These are phyloP conservation scores for Uropetala carovei DNA, from an alignment of 2,888 invertebrate species.

Conservation along the genomic window DNA sequence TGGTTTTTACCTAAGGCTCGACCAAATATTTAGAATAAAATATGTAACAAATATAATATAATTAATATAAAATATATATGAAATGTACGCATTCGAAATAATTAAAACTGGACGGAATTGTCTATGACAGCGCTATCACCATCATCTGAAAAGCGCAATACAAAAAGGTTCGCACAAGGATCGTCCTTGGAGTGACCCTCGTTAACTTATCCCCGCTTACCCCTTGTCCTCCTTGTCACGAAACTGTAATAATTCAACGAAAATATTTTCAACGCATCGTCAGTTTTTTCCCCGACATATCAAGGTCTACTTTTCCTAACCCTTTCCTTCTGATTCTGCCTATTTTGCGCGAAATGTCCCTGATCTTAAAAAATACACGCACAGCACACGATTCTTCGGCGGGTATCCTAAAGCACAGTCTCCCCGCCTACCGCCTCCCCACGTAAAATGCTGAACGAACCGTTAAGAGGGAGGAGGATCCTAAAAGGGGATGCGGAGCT, in stretches of 20 bases:
- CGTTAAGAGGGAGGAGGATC: slow-evolving; percentile 37
- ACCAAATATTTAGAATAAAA: slow-evolving; percentile 60
- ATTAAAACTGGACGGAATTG: slow-evolving; percentile 55
- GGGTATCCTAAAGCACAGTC: neutral
- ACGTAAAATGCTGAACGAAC: slow-evolving; percentile 26
- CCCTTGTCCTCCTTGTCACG: too few relatives aligned
- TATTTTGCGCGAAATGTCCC: neutral
- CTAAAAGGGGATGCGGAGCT: neutral
- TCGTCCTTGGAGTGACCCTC: neutral
- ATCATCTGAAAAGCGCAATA: neutral
- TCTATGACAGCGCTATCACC: neutral
- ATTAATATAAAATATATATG: slow-evolving; percentile 59
- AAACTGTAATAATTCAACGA: neutral
- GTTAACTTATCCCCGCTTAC: neutral
- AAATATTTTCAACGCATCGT: neutral
- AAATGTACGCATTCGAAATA: slow-evolving; percentile 50
- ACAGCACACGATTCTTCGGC: neutral
- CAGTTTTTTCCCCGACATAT: neutral
- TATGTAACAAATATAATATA: slow-evolving; percentile 61
- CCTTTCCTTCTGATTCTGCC: neutral
- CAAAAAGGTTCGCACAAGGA: neutral
- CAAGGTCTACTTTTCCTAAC: neutral
- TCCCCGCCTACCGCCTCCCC: neutral
- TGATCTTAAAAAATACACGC: neutral
- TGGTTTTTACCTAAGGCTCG: slow-evolving; percentile 47